Evolutionary conservation across 2,113 vertebrate species (phyloP).

Genomic region (Solea senegalensis): DNA sequence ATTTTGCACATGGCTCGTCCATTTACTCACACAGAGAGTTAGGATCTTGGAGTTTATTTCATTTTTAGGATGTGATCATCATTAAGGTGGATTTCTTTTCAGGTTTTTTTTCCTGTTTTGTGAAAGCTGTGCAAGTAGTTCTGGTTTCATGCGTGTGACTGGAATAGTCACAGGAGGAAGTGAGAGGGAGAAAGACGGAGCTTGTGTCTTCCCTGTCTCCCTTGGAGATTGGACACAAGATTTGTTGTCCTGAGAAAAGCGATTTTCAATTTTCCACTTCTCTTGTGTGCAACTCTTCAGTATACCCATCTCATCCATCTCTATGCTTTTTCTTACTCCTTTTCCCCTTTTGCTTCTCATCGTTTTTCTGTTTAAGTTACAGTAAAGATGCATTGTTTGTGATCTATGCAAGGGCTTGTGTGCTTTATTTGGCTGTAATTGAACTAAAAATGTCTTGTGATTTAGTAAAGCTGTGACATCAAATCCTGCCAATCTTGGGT

Average conservation of each 20-base stretch:
- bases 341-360: background rate
- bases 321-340: constrained; percentile 9
- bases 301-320: constrained; percentile 18
- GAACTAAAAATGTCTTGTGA: constrained; percentile 18
- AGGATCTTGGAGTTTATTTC: constrained; percentile 4
- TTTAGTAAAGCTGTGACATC: background rate
- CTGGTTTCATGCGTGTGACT: constrained; percentile 14
- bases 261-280: constrained; percentile 70
- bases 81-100: background rate
- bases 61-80: background rate
- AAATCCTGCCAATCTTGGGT: too few species aligned
- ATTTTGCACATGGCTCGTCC: constrained; percentile 21
- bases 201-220: constrained; percentile 54
- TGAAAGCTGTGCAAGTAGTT: background rate
- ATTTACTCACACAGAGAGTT: constrained; percentile 8
- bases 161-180: constrained; percentile 1
- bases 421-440: constrained; percentile 42
- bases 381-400: background rate
- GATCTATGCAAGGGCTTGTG: background rate
- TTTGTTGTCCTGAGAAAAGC: constrained; percentile 64
- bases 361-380: background rate
- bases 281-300: constrained; percentile 59
- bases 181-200: constrained; percentile 8
- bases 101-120: background rate
- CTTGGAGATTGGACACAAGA: constrained; percentile 59